Evolutionary conservation across 2,797 vertebrate species (phyloP), one percentile per base, ranked within the genome.

Genomic region (Sebastes taczanowskii): DNA sequence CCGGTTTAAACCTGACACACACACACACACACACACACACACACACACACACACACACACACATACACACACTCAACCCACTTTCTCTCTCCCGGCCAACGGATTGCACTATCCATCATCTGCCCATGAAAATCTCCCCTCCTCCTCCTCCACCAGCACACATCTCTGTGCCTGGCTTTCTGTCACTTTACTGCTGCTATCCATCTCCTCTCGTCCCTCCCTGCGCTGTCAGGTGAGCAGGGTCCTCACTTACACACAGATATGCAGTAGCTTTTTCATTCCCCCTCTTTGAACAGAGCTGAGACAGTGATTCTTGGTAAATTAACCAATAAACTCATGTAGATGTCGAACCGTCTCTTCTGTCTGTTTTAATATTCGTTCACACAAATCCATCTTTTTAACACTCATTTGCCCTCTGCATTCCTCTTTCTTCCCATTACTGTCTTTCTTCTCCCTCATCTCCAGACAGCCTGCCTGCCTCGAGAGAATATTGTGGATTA

Each of bases 41-140:
- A 61, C 18, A 74, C 56, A 61, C 27, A 81, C n/a, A 71, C 23
- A 76, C 49, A 74, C 67, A 52, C 14, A 56, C 30, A 69, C 25
- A 61, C 30, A 61, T n/a, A 74, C 56, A 61, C 27, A 81, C n/a
- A 71, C 23, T 25, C 55, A 42, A 66, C 71, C 70, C 49, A 83
- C 73, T 79, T 82, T 74, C 72, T 61, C 69, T 49, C 78, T 71
- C 20, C 80, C 66, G n/a, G 52, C 35, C 70, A 32, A 49, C 18
- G 9, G 81, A 91, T 88, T 85, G 71, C 80, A 75, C 86, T 71
- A 92, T 92, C 87, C 85, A 91, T 94, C 94, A 93, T 89, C 78
- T 80, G 52, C 69, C 79, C 73, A 60, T 81, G 88, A 89, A 80
- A 84, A 83, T 77, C 75, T 84, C 78, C 86, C 78, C 78, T 80